These are phyloP conservation scores for Cataglyphis altisquamis DNA, from an alignment of 2,888 invertebrate species.

Conservation along the genomic window DNA sequence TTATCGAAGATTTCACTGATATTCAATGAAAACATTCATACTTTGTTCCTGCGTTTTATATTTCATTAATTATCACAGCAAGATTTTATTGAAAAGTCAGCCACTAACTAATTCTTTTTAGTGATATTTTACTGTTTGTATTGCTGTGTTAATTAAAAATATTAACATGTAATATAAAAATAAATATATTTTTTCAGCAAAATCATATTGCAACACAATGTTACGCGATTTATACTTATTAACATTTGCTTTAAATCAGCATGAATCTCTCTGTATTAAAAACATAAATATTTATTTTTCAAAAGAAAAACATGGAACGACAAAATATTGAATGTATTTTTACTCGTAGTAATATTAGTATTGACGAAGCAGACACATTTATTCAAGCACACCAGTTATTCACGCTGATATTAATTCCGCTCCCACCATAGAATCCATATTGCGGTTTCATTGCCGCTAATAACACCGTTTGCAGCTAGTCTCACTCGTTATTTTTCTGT, in stretches of 20 bases:
- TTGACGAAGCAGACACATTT: conserved; percentile 33
- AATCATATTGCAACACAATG: conserved; percentile 7
- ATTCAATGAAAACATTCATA: neutral
- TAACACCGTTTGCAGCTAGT: conserved; percentile 39
- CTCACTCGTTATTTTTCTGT: conserved; percentile 66
- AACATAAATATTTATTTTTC: neutral
- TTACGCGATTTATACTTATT: conserved; percentile 14
- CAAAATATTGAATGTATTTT: conserved; percentile 5
- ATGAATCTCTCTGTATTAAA: neutral
- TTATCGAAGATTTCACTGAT: neutral
- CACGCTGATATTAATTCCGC: conserved; percentile 50
- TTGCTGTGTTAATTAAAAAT: neutral
- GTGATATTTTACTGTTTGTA: neutral
- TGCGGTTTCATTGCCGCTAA: conserved; percentile 41
- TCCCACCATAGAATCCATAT: conserved; percentile 10
- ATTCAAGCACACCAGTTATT: conserved; percentile 27
- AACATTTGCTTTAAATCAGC: neutral
- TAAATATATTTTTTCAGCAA: neutral
- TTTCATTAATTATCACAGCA: neutral
- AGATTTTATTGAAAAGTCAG: too few species aligned
- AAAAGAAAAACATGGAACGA: neutral
- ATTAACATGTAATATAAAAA: neutral
- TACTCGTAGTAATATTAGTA: neutral
- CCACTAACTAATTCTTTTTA: too few species aligned
- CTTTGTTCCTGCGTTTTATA: neutral